Base-by-base conservation (phyloP, 2,113 vertebrate genomes). In the Thalassarche chlororhynchos region DNA sequence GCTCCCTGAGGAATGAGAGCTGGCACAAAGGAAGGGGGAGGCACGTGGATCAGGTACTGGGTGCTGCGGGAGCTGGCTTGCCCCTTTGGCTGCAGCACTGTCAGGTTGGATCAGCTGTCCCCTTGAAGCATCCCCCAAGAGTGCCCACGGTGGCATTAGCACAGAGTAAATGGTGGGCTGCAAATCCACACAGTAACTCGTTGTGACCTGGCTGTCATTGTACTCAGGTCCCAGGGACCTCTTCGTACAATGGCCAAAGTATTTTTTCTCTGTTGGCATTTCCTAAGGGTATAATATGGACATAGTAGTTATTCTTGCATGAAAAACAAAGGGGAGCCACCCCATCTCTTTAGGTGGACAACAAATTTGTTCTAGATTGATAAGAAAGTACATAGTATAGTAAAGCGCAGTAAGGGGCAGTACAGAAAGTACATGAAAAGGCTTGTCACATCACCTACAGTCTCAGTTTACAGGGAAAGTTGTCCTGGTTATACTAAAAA, bases 41-140 rank as follows among this genome's bases (percentile, higher is more conserved):
- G 38, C 2, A 1, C 2, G 1, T 2, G 10, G n/a, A 11, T 28
- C 26, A 24, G 47, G n/a, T 36, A 4, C 17, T 0, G 2, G 20
- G 14, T 16, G 2, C 31, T 78, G 44, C 1, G 0, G 51, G 23
- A 81, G 16, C 12, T 18, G 8, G 5, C 16, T 26, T 78, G 29
- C 8, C 26, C 29, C 38, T 84, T 75, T 42, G 51, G 9, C 52
- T 68, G 34, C 14, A 82, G 47, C 19, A 9, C 6, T 70, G 23
- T 54, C 60, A 58, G 29, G 3, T 8, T 9, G 13, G 52, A 38
- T 54, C 52, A 71, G 23, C 3, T 55, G 42, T n/a, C 9, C 19
- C 44, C 20, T 55, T 68, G 75, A 71, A 51, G 9, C 8, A 15
- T 11, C 9, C 18, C 12, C 20, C 17, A 31, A 6, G 40, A 34